phyloP scores from a whole-genome alignment of 1,140 invertebrate genomes.

The Pseudachorutes palmiensis region DNA sequence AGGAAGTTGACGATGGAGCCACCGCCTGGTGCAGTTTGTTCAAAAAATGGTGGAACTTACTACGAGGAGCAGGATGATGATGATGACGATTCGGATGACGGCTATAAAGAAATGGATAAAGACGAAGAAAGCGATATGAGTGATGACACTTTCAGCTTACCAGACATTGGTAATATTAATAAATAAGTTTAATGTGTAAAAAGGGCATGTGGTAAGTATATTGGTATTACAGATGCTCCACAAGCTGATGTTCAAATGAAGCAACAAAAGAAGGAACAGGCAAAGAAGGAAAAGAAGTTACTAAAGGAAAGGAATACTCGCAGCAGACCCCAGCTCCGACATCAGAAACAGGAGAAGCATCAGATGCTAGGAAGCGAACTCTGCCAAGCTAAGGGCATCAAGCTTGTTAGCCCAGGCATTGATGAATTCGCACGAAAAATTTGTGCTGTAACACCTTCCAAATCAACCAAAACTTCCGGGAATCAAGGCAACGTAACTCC shows the following conservation, averaged over 20 bases:
- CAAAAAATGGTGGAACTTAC: conserved; percentile 10
- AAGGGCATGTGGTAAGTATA: too few species aligned
- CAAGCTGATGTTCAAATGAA: background rate
- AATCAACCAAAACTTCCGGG: background rate
- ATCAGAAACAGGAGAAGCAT: background rate
- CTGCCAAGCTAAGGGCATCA: background rate
- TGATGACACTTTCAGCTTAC: conserved; percentile 24
- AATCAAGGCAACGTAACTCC: too few species aligned
- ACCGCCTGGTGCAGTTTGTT: background rate
- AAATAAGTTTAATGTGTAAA: too few species aligned
- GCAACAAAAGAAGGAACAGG: conserved; percentile 1
- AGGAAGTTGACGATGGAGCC: background rate
- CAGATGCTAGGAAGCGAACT: too few species aligned
- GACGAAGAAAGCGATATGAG: too few species aligned
- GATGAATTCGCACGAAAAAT: background rate
- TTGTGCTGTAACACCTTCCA: background rate
- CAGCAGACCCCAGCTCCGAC: background rate
- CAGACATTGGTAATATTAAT: too few species aligned
- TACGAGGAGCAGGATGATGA: conserved; percentile 15
- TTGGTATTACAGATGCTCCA: too few species aligned
- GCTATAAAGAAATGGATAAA: background rate
- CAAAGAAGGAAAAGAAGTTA: background rate
- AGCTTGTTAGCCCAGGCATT: background rate
- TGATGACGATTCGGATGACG: conserved; percentile 9
- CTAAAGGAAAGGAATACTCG: background rate